Evolutionary conservation across 2,888 invertebrate genomes (phyloP).

Genomic region (Pasiphila rectangulata): DNA sequence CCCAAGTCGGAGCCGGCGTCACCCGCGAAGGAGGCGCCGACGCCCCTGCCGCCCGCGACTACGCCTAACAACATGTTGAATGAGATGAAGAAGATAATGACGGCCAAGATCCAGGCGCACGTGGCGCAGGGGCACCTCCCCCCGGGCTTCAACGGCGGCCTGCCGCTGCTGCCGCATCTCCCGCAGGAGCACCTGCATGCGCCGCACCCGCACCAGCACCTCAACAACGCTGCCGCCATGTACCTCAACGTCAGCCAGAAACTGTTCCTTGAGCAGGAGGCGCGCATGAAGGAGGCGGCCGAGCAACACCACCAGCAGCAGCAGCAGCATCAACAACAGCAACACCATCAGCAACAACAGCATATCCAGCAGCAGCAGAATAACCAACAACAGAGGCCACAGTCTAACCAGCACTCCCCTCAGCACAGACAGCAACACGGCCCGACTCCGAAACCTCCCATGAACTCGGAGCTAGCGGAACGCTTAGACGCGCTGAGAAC

Average conservation of each 20-base stretch:
- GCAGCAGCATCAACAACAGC: constrained; percentile 74
- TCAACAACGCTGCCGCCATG: constrained; percentile 85
- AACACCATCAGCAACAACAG: constrained; percentile 66
- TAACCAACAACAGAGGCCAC: constrained; percentile 81
- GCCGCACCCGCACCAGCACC: constrained; percentile 80
- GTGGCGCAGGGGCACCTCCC: constrained; percentile 79
- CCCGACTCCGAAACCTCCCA: constrained; percentile 70
- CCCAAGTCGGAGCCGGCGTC: constrained; percentile 82
- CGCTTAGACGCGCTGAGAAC: constrained; percentile 88
- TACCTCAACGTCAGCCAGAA: constrained; percentile 89
- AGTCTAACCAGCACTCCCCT: constrained; percentile 80
- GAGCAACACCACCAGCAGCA: constrained; percentile 79
- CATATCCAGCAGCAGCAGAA: constrained; percentile 63
- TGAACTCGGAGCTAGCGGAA: constrained; percentile 87
- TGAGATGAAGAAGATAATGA: constrained; percentile 85
- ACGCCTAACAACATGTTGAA: constrained; percentile 82
- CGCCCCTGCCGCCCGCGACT: constrained; percentile 63
- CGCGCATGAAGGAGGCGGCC: constrained; percentile 85
- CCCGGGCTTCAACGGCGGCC: constrained; percentile 81
- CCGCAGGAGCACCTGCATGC: constrained; percentile 79
- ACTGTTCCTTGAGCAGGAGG: constrained; percentile 88
- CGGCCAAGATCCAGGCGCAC: constrained; percentile 82
- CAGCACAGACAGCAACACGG: constrained; percentile 75
- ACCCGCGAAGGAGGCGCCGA: constrained; percentile 76
- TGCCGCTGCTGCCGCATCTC: constrained; percentile 81